Evolutionary conservation across 2,888 invertebrate genomes (phyloP).

Genomic region (Lamellibrachia columna): DNA sequence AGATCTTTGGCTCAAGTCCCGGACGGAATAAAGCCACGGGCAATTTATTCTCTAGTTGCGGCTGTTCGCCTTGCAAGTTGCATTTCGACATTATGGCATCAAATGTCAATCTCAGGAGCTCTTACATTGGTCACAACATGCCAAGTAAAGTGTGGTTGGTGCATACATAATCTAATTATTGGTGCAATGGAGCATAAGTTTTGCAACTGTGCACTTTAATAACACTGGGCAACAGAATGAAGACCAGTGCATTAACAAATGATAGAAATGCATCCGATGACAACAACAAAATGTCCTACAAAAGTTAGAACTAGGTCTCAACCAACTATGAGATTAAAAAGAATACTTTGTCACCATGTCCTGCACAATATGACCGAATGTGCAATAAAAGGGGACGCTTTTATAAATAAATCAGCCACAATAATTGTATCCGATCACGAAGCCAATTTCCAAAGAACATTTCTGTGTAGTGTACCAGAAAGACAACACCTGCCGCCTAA

Average conservation of each 20-base stretch:
- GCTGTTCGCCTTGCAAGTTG: neutral
- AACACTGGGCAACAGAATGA: too few species aligned
- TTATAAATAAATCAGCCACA: neutral
- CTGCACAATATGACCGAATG: neutral
- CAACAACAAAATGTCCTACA: too few species aligned
- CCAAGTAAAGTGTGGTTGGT: neutral
- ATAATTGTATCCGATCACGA: neutral
- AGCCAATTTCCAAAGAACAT: neutral
- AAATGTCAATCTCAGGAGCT: neutral
- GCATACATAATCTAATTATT: neutral
- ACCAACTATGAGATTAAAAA: too few species aligned
- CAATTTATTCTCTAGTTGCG: neutral
- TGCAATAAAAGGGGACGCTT: neutral
- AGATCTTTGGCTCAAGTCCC: neutral
- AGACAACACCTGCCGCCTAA: neutral
- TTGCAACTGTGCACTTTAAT: too few species aligned
- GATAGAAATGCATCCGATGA: too few species aligned
- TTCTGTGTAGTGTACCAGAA: neutral
- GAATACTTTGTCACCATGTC: too few species aligned
- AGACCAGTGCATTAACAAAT: too few species aligned
- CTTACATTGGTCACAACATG: neutral
- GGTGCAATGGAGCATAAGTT: neutral
- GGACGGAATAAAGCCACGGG: neutral
- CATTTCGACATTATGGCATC: neutral
- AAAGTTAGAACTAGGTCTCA: too few species aligned